Evolutionary conservation across 1,140 invertebrate species (phyloP).

Genomic region (Anoplophora glabripennis): DNA sequence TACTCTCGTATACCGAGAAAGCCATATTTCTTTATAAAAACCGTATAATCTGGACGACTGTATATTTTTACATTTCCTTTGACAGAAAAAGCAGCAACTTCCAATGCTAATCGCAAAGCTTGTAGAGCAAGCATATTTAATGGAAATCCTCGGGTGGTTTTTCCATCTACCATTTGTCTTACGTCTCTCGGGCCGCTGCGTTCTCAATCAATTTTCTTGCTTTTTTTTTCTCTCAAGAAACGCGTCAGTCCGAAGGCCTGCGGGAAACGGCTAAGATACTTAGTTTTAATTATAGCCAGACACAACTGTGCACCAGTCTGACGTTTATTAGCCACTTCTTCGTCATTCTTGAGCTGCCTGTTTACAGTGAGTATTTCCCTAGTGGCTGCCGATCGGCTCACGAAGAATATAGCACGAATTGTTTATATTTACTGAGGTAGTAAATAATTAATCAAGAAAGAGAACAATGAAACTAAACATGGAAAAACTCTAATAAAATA

Average conservation of each 20-base stretch:
- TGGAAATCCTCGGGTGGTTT: constrained; percentile 26
- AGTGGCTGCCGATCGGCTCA: constrained; percentile 8
- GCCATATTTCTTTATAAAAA: no score
- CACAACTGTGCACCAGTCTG: constrained; percentile 28
- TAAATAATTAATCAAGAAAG: no score
- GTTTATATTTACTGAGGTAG: no score
- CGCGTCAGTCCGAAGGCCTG: constrained; percentile 3
- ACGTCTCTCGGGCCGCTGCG: constrained; percentile 37
- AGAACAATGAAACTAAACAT: no score
- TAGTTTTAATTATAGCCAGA: constrained; percentile 42
- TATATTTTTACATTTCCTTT: no score
- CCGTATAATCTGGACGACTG: no score
- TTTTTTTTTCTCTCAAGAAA: constrained; percentile 12
- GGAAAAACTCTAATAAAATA: no score
- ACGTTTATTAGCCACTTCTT: constrained; percentile 38
- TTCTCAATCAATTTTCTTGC: constrained; percentile 42
- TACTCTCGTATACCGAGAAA: no score
- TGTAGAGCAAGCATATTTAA: constrained; percentile 31
- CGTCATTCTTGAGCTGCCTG: constrained; percentile 26
- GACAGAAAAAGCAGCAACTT: no score
- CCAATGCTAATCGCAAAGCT: background rate
- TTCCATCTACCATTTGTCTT: constrained; percentile 40
- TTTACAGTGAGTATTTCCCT: constrained; percentile 32
- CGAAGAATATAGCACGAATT: no score
- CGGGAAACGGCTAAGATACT: constrained; percentile 32